Base-by-base conservation (phyloP, 2,888 invertebrate genomes). In the Epiblema foenella region DNA sequence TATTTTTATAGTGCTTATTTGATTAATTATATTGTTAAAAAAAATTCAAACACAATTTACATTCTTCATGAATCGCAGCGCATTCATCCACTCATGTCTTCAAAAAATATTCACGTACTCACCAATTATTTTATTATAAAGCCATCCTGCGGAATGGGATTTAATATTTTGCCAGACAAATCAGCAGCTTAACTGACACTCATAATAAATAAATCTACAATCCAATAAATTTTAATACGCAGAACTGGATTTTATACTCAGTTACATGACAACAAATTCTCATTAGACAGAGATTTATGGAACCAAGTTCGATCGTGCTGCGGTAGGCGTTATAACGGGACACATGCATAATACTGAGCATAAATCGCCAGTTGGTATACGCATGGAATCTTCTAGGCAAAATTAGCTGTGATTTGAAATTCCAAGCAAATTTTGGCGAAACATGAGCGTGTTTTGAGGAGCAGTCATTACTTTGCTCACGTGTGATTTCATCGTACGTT, bases 211-310 rank as follows among this genome's bases (percentile, higher is more conserved):
- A 70, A 65, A 66, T 70, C 65, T 54, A 9, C 52, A 54, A 60
- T 54, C 46, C 70, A 58, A 70, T 71, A 71, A 49, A 71, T 71
- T 71, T 67, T 62, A 73, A 73, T 73, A 56, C 64, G 54, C 60
- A 69, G 15, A 51, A 66, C 49, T 63, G 68, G 75, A 78, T 74
- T 76, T 78, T 74, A 77, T 69, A 75, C 76, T 74, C 69, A 70
- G 73, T 67, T 75, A 58, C 62, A 75, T 75, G 78, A 76, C 75
- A 79, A 78, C 79, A 81, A 82, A 81, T 82, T 75, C 78, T 79
- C 73, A 81, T 80, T 78, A 77, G 74, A 68, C 52, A 69, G 74
- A 77, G 80, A 80, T 81, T 81, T 81, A 81, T 80, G 73, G 75
- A 74, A 73, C 76, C 79, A 77, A 78, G 78, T 77, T 76, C 73